Evolutionary conservation across 2,113 vertebrate species (phyloP).

Genomic region (Mugil cephalus): DNA sequence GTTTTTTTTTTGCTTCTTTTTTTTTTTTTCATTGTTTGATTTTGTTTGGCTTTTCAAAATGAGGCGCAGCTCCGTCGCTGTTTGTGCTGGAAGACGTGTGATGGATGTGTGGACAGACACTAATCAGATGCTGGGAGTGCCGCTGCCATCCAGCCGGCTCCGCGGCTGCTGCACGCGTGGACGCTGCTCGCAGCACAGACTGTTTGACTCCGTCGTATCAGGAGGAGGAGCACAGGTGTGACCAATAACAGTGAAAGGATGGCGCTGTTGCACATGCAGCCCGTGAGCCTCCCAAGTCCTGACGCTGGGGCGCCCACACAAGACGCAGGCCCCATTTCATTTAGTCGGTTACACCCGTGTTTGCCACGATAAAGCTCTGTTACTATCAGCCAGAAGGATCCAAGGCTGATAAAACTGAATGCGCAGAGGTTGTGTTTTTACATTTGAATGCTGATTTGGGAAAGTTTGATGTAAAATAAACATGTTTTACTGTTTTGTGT

Average conservation of each 20-base stretch:
- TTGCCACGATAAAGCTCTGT: not conserved
- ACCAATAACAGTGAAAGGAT: not conserved
- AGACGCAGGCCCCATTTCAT: not conserved
- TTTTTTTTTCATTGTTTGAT: not conserved
- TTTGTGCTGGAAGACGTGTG: conserved; percentile 15
- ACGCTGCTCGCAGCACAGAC: conserved; percentile 5
- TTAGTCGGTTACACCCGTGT: conserved; percentile 2
- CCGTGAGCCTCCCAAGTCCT: too few species aligned
- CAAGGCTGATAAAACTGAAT: not conserved
- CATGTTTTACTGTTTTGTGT: conserved; percentile 49
- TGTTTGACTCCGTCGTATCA: conserved; percentile 13
- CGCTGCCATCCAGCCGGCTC: conserved; percentile 49
- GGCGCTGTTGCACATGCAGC: too few species aligned
- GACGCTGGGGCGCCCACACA: not conserved
- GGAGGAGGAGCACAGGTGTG: conserved; percentile 25
- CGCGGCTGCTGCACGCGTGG: too few species aligned
- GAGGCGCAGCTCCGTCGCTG: conserved; percentile 6
- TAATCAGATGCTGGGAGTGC: conserved; percentile 16
- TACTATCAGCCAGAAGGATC: not conserved
- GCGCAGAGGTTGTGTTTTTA: conserved; percentile 8
- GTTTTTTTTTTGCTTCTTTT: conserved; percentile 5
- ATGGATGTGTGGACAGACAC: conserved; percentile 33
- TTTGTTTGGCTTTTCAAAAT: conserved; percentile 30
- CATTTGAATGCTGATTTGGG: conserved; percentile 21
- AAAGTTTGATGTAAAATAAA: conserved; percentile 63